Base-by-base conservation (phyloP, 2,888 invertebrate species). In the Ochropleura plecta region DNA sequence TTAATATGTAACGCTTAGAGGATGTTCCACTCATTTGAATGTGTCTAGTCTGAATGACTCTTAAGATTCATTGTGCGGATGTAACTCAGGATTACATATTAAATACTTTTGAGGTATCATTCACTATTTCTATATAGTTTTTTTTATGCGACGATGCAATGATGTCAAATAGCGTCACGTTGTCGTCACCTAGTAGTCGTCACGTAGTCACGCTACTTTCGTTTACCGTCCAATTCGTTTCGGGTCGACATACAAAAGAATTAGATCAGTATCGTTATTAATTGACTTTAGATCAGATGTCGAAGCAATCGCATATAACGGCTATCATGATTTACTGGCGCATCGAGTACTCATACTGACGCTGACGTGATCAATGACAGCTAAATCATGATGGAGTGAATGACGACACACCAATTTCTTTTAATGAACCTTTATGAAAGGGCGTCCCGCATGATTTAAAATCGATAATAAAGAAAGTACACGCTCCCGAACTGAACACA, bases 361-460 rank as follows among this genome's bases (percentile, higher is more conserved):
- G 84, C 85, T 86, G 85, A 88, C 86, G 86, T 90, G 91, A 91
- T 89, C 89, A 91, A 88, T 91, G 91, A 93, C 92, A 92, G 90
- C 90, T 89, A 91, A 93, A 92, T 92, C 91, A 91, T 92, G 88
- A 91, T 92, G 87, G 91, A 92, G 90, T 91, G 90, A 90, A 90
- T 88, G 90, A 90, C 92, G 89, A 92, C 90, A 91, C 88, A 91
- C 88, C 91, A 91, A 93, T 93, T 91, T 89, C 85, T 82, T 90
- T 91, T 93, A 93, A 95, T 94, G 92, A 92, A 90, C 88, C 90
- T 89, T 89, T 90, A 92, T 92, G 90, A 91, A 91, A 91, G 88
- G 86, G 89, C 90, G 88, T 90, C 92, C 91, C 90, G 90, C 91
- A 91, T 93, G 88, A 88, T 92, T 91, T 88, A 90, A 92, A 91